Evolutionary conservation across 2,113 vertebrate species (phyloP), one percentile per base, ranked within the genome.

Genomic region (Eidolon helvum): DNA sequence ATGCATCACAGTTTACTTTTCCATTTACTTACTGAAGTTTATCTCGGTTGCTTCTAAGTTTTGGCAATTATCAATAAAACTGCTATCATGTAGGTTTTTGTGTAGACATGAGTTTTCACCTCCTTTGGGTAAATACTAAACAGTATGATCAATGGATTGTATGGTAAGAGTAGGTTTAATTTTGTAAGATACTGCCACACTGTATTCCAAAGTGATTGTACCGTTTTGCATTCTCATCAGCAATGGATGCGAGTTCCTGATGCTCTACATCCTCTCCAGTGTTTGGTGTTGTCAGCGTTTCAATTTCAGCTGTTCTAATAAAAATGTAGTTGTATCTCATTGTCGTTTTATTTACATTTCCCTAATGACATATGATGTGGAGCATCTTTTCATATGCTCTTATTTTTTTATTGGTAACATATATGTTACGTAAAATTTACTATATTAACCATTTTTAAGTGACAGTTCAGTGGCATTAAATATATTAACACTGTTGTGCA

Each of bases 201-300:
- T 38, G 65, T 24, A 26, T 61, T 50, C 55, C 48, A 0, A 22
- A 45, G 77, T 18, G 66, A 43, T 48, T 22, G 16, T 21, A 0
- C 57, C 48, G 11, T 30, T 45, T 35, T 40, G 16, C 30, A 18
- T 30, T 30, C 45, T 5, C 35, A 15, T 45, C 24, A 50, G 40
- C 45, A 7, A 22, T 0, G 35, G 6, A 26, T 3, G 16, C 7
- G 48, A 0, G 1, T 7, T 38, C 24, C 10, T 18, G 40, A 18
- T 0, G 7, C 24, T n/a, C 48, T 26, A 1, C 18, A 2, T 18
- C n/a, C 22, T 38, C 11, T 1, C 24, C 19, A 4, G 19, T 7
- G 9, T 15, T 8, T 72, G 12, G 4, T 3, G 30, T 0, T 10
- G 33, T 63, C 43, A 1, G 11, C 40, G 55, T 7, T 61, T 10